Conservation (phyloP, 2,113 vertebrate genomes). For the Solenodon paradoxus region DNA sequence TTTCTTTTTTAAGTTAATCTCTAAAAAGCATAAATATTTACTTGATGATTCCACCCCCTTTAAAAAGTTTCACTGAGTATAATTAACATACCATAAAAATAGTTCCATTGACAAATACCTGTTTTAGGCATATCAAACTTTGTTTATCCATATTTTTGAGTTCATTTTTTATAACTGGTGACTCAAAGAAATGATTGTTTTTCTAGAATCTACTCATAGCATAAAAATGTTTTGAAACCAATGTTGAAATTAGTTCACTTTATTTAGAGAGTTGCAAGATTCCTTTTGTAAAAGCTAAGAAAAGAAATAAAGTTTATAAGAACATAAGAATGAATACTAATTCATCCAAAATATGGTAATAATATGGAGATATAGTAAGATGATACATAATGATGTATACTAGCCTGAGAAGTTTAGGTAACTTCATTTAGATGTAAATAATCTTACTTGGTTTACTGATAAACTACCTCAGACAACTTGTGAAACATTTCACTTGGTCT, state of each 20-base stretch:
- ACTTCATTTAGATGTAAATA: neutral
- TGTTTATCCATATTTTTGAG: neutral
- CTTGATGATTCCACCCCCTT: neutral
- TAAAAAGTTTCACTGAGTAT: neutral
- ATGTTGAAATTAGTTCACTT: neutral
- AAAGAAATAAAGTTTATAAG: neutral
- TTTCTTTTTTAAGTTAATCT: neutral
- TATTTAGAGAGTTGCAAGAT: neutral
- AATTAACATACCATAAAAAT: neutral
- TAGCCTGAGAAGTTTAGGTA: neutral
- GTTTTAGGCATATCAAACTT: neutral
- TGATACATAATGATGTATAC: neutral
- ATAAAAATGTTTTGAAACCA: neutral
- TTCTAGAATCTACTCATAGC: neutral
- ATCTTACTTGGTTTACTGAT: neutral
- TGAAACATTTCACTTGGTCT: neutral
- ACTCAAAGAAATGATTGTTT: neutral
- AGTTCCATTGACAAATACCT: neutral
- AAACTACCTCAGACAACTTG: neutral
- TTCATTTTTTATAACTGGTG: neutral
- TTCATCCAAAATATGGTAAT: neutral
- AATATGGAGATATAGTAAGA: neutral
- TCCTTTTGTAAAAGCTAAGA: neutral
- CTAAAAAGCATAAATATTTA: neutral
- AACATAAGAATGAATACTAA: no score